These are phyloP conservation scores for Pelagia noctiluca DNA, from an alignment of 30 jellyfish, hydroid and myxozoan species.

Conservation along the genomic window DNA sequence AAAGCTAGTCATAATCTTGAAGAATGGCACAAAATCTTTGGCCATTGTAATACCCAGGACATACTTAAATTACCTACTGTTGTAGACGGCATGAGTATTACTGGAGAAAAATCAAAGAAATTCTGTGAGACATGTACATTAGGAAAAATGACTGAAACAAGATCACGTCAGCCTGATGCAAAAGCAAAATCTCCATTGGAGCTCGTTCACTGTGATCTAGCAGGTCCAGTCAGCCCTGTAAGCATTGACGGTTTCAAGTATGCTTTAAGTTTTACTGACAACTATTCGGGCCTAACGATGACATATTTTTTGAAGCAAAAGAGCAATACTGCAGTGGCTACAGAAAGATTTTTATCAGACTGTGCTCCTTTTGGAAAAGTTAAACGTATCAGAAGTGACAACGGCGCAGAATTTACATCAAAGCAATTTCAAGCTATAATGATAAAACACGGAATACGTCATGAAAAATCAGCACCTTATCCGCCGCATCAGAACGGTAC, in stretches of 20 bases:
- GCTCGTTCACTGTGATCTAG: slow-evolving; percentile 4
- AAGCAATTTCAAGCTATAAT: slow-evolving; percentile 20
- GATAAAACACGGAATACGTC: slow-evolving; percentile 33
- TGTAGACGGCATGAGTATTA: slow-evolving; percentile 5
- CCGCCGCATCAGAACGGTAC: slow-evolving; percentile 93
- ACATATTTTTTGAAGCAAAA: background rate
- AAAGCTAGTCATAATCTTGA: background rate
- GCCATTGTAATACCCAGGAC: slow-evolving; percentile 1
- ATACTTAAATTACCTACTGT: background rate
- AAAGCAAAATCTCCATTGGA: background rate
- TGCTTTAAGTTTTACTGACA: background rate
- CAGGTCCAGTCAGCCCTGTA: slow-evolving; percentile 10
- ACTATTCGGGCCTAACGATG: slow-evolving; percentile 1
- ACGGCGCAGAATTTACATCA: slow-evolving; percentile 2
- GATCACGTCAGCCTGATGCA: background rate
- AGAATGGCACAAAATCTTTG: background rate
- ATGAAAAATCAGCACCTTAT: slow-evolving; percentile 62
- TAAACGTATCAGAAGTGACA: background rate
- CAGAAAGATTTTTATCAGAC: background rate
- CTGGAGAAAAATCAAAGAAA: background rate
- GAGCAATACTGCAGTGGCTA: slow-evolving; percentile 1
- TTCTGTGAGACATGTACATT: slow-evolving; percentile 3
- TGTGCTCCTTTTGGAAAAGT: slow-evolving; percentile 1
- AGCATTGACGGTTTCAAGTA: slow-evolving; percentile 1
- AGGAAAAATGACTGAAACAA: background rate